Evolutionary conservation across 2,113 vertebrate genomes (phyloP).

Genomic region (Nycticorax nycticorax): DNA sequence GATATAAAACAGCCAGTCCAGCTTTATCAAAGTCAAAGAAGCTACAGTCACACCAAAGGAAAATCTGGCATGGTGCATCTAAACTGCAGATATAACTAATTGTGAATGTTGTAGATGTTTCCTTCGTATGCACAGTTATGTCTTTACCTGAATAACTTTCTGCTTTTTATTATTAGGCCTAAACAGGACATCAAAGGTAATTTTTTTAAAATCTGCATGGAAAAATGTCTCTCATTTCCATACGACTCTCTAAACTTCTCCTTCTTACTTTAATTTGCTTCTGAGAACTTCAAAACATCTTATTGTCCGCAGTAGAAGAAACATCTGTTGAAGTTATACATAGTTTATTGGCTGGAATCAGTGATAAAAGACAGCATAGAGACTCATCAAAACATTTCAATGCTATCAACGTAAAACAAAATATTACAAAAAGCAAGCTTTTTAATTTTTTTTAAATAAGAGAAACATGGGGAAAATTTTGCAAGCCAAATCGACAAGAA

Average conservation of each 20-base stretch:
- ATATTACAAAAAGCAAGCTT: neutral
- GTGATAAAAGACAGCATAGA: slow-evolving; percentile 48
- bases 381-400: slow-evolving; percentile 23
- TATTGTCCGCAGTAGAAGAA: slow-evolving; percentile 1
- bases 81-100: slow-evolving; percentile 30
- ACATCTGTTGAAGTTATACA: slow-evolving; percentile 59
- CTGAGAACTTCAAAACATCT: slow-evolving; percentile 53
- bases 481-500: slow-evolving; percentile 1
- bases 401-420: neutral
- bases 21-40: slow-evolving; percentile 44
- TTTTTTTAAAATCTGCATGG: neutral
- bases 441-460: neutral
- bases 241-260: neutral
- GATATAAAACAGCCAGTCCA: slow-evolving; percentile 42
- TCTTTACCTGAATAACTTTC: slow-evolving; percentile 57
- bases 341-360: slow-evolving; percentile 38
- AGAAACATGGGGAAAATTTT: slow-evolving; percentile 19
- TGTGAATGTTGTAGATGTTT: slow-evolving; percentile 5
- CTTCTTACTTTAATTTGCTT: slow-evolving; percentile 62
- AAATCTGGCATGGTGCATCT: slow-evolving; percentile 19
- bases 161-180: slow-evolving; percentile 59
- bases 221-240: slow-evolving; percentile 42
- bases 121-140: slow-evolving; percentile 40
- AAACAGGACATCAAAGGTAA: slow-evolving; percentile 54
- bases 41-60: neutral